Evolutionary conservation across 2,797 vertebrate species (phyloP).

Genomic region (Lutjanus campechanus): DNA sequence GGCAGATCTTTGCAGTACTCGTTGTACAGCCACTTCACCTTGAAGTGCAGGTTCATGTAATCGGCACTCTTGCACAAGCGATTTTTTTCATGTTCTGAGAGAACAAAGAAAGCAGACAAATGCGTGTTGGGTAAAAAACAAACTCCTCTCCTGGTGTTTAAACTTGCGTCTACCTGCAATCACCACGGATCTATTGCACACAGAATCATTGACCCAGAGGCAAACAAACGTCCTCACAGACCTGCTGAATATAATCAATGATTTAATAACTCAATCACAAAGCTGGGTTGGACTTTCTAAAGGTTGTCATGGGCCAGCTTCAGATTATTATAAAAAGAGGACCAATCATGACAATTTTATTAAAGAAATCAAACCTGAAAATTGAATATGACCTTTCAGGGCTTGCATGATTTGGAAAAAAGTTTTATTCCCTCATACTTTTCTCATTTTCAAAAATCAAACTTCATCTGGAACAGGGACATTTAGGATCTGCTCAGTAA

Average conservation of each 20-base stretch:
- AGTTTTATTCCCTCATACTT: neutral
- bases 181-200: neutral
- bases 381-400: neutral
- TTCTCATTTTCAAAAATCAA: neutral
- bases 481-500: neutral
- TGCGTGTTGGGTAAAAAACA: neutral
- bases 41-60: slow-evolving; percentile 99
- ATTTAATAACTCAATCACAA: neutral
- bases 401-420: neutral
- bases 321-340: neutral
- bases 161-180: neutral
- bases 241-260: neutral
- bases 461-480: neutral
- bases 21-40: slow-evolving; percentile 99
- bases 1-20: slow-evolving; percentile 98
- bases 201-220: neutral
- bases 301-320: neutral
- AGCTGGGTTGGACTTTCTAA: neutral
- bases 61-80: slow-evolving; percentile 98
- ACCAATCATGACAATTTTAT: neutral
- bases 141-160: neutral
- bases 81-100: slow-evolving; percentile 96
- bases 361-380: slow-evolving; percentile 3
- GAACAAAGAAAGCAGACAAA: slow-evolving; percentile 22
- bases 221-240: neutral